A percentile compares a stretch with the other conserved stretches of the same genome.
phyloP scores from a whole-genome alignment of 2,888 invertebrate genomes.

The Drosophila anomalata region DNA sequence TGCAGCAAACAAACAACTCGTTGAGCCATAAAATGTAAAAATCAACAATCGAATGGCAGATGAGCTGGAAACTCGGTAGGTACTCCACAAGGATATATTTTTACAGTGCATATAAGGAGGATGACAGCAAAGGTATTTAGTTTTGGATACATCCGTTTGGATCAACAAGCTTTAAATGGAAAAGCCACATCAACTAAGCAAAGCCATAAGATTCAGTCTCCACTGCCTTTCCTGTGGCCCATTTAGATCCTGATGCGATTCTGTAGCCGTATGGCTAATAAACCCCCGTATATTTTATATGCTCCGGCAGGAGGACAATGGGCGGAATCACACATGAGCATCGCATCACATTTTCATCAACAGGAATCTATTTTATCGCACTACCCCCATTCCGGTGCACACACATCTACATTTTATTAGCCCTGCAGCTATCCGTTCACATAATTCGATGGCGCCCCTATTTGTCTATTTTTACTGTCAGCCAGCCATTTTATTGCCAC shows the following conservation, averaged over 20 bases:
- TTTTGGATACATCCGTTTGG: not conserved
- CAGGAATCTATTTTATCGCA: conserved; percentile 33
- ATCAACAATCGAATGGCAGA: conserved; percentile 27
- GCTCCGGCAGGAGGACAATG: conserved; percentile 17
- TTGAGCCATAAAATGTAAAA: conserved; percentile 22
- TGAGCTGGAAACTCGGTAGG: conserved; percentile 19
- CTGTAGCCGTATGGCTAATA: conserved; percentile 38
- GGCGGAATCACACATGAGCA: conserved; percentile 30
- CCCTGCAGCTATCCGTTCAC: conserved; percentile 51
- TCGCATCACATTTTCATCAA: conserved; percentile 38
- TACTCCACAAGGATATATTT: not conserved
- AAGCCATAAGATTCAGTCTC: conserved; percentile 1
- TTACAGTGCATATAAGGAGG: not conserved
- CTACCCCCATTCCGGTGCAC: conserved; percentile 6
- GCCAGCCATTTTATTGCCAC: conserved; percentile 32
- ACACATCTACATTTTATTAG: conserved; percentile 52
- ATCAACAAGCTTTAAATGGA: not conserved
- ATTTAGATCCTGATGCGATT: conserved; percentile 11
- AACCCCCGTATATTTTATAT: conserved; percentile 32
- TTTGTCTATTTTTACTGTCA: conserved; percentile 54
- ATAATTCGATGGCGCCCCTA: conserved; percentile 50
- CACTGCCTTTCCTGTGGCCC: not conserved
- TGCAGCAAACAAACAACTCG: conserved; percentile 38
- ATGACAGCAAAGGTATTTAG: not conserved
- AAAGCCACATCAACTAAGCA: conserved; percentile 14